Evolutionary conservation across 2,113 vertebrate species (phyloP).

Genomic region (Egretta garzetta): DNA sequence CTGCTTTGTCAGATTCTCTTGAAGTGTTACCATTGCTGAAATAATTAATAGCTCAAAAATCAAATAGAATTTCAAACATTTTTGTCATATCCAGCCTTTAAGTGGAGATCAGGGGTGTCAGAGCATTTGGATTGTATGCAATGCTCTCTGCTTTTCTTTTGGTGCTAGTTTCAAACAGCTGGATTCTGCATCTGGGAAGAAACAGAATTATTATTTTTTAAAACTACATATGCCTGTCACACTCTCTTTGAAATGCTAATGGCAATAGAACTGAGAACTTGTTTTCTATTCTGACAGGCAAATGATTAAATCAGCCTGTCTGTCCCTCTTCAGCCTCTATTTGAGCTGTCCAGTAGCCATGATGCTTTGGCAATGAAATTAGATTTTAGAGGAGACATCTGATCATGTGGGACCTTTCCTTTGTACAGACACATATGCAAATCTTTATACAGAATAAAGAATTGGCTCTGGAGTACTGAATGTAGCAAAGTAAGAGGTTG

Average conservation of each 20-base stretch:
- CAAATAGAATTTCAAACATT: not conserved
- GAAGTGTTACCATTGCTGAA: not conserved
- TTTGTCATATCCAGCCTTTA: not conserved
- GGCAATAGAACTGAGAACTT: not conserved
- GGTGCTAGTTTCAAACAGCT: not conserved
- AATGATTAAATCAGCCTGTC: not conserved
- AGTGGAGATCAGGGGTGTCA: not conserved
- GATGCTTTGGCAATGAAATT: not conserved
- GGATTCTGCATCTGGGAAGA: not conserved
- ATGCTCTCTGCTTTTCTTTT: not conserved
- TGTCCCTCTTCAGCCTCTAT: not conserved
- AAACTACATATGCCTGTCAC: not conserved
- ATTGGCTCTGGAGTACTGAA: not conserved
- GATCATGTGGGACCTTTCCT: not conserved
- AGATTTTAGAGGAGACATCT: not conserved
- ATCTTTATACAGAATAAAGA: not conserved
- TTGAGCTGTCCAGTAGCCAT: not conserved
- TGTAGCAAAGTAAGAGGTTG: not conserved
- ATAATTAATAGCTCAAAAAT: not conserved
- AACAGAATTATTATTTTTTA: not conserved
- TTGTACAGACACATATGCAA: not conserved
- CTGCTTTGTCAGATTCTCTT: not conserved
- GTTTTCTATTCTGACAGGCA: constrained; percentile 17
- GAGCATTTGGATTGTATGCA: not conserved
- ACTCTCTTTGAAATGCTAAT: constrained; percentile 33